Evolutionary conservation across 2,888 invertebrate genomes (phyloP), one percentile per base, ranked within the genome.

Genomic region (Pyrrhosoma nymphula): DNA sequence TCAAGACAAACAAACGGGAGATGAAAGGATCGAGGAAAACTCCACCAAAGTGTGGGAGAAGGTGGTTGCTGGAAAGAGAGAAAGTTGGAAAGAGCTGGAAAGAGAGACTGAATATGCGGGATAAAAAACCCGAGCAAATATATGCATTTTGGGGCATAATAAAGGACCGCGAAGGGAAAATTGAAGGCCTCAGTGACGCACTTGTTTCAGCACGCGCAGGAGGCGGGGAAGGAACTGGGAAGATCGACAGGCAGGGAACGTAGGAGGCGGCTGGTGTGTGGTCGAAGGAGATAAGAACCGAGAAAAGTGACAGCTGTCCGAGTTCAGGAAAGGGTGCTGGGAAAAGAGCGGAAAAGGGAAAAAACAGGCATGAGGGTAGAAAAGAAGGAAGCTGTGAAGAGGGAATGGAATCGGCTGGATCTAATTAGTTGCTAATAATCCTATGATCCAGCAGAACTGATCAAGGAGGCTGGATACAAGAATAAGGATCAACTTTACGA

Each of bases 251-350:
- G 35, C 82, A 2, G 82, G 30, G n/a, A 35, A 23, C 82, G 82
- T 30, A 23, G 82, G 60, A 12, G 12, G 82, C 35, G 35, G 30
- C 14, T 16, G 30, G 30, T 14, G 60, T 60, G 82, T 82, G 82
- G 35, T 35, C 82, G 30, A 14, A 6, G 82, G 35, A 82, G 82
- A 82, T 82, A 82, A 82, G 82, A 82, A 35, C 12, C 26, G 82
- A 82, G 82, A 82, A 82, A 82, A 82, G 82, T 82, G 82, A 82
- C 82, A 35, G 82, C 82, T 82, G 82, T 82, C 82, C 82, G 82
- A 82, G 35, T 35, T 18, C n/a, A 26, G 30, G 82, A 35, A 26
- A 82, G 35, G 82, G 69, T 8, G 60, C 18, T 4, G 35, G 35
- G 69, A 69, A 2, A 26, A 69, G 12, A 69, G 63, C 23, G 63